phyloP scores from a whole-genome alignment of 2,113 vertebrate species.

The Channa maculata region DNA sequence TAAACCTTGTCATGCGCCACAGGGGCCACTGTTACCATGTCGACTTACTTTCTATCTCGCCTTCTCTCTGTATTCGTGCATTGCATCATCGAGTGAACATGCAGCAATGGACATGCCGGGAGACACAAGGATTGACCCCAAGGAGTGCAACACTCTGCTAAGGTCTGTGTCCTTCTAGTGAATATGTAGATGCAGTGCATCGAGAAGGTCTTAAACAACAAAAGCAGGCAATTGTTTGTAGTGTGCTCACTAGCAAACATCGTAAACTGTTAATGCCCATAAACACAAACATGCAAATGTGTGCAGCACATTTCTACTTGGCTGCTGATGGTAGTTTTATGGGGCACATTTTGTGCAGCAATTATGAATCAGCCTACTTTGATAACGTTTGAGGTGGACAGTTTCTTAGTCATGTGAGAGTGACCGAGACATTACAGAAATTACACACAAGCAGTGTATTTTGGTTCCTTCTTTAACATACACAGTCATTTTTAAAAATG shows the following conservation, averaged over 20 bases:
- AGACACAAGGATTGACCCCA: slow-evolving; percentile 19
- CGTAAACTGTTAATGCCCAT: not conserved
- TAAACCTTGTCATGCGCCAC: slow-evolving; percentile 49
- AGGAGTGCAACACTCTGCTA: not conserved
- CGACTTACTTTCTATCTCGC: slow-evolving; percentile 26
- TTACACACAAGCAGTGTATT: too few species aligned
- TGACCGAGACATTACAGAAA: too few species aligned
- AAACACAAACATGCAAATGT: slow-evolving; percentile 12
- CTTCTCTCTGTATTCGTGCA: slow-evolving; percentile 17
- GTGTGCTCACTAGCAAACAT: not conserved
- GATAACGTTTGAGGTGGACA: slow-evolving; percentile 30
- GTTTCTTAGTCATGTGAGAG: slow-evolving; percentile 31
- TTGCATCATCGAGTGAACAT: slow-evolving; percentile 30
- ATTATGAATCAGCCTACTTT: slow-evolving; percentile 39
- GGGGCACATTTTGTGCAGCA: slow-evolving; percentile 10
- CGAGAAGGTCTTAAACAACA: slow-evolving; percentile 1
- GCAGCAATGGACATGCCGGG: slow-evolving; percentile 4
- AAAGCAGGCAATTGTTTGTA: slow-evolving; percentile 15
- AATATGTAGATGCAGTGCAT: not conserved
- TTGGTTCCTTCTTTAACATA: too few species aligned
- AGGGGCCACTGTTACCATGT: slow-evolving; percentile 47
- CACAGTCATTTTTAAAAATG: too few species aligned
- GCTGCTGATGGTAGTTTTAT: slow-evolving; percentile 7
- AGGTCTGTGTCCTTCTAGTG: not conserved
- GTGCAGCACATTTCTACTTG: slow-evolving; percentile 6